phyloP scores from a whole-genome alignment of 30 jellyfish, hydroid and myxozoan species.

The Aurelia coerulea region DNA sequence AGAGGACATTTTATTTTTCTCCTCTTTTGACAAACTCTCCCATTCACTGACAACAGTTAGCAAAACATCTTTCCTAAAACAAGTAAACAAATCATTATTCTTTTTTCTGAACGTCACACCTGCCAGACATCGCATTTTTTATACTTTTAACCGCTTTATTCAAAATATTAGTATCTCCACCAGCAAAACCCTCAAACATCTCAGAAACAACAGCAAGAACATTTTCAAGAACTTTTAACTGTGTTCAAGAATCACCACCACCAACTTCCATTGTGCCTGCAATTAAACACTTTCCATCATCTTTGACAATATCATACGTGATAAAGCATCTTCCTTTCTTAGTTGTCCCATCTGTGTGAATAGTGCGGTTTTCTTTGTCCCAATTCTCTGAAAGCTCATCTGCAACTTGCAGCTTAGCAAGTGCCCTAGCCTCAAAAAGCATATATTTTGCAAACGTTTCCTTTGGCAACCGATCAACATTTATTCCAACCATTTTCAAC shows the following conservation, averaged over 20 bases:
- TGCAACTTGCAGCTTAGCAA: not conserved
- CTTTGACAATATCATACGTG: slow-evolving; percentile 29
- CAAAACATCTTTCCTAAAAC: slow-evolving; percentile 23
- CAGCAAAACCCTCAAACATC: not conserved
- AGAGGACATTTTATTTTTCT: not conserved
- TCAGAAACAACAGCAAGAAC: slow-evolving; percentile 14
- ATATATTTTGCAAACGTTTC: not conserved
- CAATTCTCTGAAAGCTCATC: not conserved
- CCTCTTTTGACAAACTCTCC: slow-evolving; percentile 11
- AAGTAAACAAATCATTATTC: slow-evolving; percentile 24
- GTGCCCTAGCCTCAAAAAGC: not conserved
- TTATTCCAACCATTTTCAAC: too few relatives aligned
- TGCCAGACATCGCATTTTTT: slow-evolving; percentile 13
- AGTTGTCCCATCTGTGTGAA: slow-evolving; percentile 46
- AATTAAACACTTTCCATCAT: slow-evolving; percentile 31
- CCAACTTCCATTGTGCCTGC: slow-evolving; percentile 18
- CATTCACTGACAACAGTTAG: slow-evolving; percentile 27
- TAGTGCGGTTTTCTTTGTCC: not conserved
- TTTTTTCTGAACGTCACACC: slow-evolving; percentile 41
- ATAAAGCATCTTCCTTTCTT: slow-evolving; percentile 24
- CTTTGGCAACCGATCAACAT: not conserved
- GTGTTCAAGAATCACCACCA: slow-evolving; percentile 41
- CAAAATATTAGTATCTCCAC: not conserved
- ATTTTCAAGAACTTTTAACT: slow-evolving; percentile 22
- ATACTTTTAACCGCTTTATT: slow-evolving; percentile 10